Conservation (phyloP, 2,113 vertebrate genomes). For the Taxidea taxus region DNA sequence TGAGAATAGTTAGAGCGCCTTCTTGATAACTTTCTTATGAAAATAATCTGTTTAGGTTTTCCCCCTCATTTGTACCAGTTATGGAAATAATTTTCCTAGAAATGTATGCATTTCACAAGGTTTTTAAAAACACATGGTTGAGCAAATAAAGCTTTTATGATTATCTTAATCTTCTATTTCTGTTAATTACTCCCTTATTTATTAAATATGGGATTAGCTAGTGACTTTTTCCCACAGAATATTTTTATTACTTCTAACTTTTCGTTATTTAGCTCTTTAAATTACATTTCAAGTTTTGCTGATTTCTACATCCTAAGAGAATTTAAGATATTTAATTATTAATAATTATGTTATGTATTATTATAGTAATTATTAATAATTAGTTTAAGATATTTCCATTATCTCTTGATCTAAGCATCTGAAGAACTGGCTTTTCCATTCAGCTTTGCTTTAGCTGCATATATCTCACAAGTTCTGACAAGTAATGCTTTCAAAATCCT, state of each 20-base stretch:
- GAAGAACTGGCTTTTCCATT: neutral
- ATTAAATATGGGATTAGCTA: neutral
- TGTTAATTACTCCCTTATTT: neutral
- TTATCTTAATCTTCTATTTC: neutral
- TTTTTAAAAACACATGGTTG: neutral
- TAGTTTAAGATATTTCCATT: neutral
- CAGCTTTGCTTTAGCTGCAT: neutral
- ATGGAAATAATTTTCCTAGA: neutral
- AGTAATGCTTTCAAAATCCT: neutral
- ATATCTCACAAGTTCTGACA: neutral
- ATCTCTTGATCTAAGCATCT: neutral
- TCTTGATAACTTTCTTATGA: constrained; percentile 25
- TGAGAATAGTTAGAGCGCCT: neutral
- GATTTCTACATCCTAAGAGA: neutral
- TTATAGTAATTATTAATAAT: too few relatives aligned
- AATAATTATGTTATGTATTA: too few relatives aligned
- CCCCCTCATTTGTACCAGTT: neutral
- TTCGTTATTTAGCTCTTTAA: neutral
- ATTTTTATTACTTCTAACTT: neutral
- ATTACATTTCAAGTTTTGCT: neutral
- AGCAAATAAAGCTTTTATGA: neutral
- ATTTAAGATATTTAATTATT: too few relatives aligned
- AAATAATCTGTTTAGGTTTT: constrained; percentile 18
- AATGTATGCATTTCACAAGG: neutral
- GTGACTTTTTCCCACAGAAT: neutral